Evolutionary conservation across 2,888 invertebrate genomes (phyloP), one percentile per base, ranked within the genome.

Genomic region (Celastrina argiolus): DNA sequence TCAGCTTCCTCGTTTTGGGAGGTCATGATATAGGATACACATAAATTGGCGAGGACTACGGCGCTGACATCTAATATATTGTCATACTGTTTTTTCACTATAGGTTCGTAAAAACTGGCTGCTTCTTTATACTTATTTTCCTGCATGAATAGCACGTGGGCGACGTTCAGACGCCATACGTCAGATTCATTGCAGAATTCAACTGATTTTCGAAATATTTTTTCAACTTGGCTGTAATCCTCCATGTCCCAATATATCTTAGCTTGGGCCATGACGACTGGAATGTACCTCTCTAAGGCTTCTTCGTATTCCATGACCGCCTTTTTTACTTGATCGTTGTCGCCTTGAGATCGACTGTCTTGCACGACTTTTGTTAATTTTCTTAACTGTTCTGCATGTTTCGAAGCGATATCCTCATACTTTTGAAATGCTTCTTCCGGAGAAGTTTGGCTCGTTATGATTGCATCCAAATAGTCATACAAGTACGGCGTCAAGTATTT

Each of bases 21-120:
- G 1, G 98, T 99, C 99, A 99, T 99, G 75, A 99, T 99, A 82
- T 99, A 99, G 18, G 99, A 98, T 1, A 99, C 99, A 83, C 99
- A 99, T 39, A 99, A 91, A 86, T 99, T 99, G 26, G 99, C 99
- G 78, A 99, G 92, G 56, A 99, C 98, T 42, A 99, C 98, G n/a
- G 99, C 98, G 78, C 98, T 98, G 12, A 99, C 96, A 74, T 96
- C 95, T 82, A 99, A 92, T 77, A 99, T 96, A 94, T 97, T 97
- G 71, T 98, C 97, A 76, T 96, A 97, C 85, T 96, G 96, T 81
- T 98, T 98, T 75, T 97, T 97, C 0, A 99, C 98, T 67, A 99
- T 96, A 0, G 99, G 98, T 78, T 99, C 99, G 82, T 99, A 99
- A 87, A 99, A 99, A 58, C 97, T 97, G 0, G 98, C 96, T 0